These are phyloP conservation scores for Monochamus saltuarius DNA, from an alignment of 1,140 invertebrate species.

Conservation along the genomic window DNA sequence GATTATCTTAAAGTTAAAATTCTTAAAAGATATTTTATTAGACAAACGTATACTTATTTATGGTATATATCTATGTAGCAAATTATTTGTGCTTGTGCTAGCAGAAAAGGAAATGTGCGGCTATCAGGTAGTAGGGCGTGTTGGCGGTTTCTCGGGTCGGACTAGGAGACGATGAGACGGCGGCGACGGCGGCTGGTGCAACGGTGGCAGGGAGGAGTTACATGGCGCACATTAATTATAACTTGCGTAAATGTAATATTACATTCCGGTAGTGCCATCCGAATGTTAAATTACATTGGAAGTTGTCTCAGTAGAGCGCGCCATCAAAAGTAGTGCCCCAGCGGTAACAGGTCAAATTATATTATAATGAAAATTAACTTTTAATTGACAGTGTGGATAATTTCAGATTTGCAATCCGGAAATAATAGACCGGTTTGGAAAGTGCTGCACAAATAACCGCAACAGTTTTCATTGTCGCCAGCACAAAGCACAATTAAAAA, in stretches of 20 bases:
- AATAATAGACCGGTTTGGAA: not conserved
- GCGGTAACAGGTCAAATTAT: not conserved
- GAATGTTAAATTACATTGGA: constrained; percentile 45
- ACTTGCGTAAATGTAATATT: constrained; percentile 42
- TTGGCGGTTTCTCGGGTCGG: not conserved
- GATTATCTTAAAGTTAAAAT: no score
- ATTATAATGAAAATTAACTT: constrained; percentile 5
- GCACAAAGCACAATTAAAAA: constrained; percentile 14
- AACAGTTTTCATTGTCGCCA: constrained; percentile 4
- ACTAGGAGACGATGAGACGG: not conserved
- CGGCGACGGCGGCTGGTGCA: not conserved
- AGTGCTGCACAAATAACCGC: constrained; percentile 6
- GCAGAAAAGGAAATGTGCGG: no score
- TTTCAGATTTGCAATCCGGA: constrained; percentile 1
- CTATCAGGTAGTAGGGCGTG: not conserved
- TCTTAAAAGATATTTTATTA: no score
- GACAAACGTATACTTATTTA: no score
- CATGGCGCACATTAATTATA: constrained; percentile 32
- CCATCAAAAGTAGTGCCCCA: constrained; percentile 2
- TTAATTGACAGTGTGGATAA: constrained; percentile 13
- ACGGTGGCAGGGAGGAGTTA: constrained; percentile 15
- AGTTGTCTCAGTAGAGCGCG: constrained; percentile 6
- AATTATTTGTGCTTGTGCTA: no score
- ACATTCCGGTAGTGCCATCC: constrained; percentile 39
- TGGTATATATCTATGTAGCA: no score